Evolutionary conservation across 1,140 invertebrate genomes (phyloP).

Genomic region (Schlechtendalia chinensis): DNA sequence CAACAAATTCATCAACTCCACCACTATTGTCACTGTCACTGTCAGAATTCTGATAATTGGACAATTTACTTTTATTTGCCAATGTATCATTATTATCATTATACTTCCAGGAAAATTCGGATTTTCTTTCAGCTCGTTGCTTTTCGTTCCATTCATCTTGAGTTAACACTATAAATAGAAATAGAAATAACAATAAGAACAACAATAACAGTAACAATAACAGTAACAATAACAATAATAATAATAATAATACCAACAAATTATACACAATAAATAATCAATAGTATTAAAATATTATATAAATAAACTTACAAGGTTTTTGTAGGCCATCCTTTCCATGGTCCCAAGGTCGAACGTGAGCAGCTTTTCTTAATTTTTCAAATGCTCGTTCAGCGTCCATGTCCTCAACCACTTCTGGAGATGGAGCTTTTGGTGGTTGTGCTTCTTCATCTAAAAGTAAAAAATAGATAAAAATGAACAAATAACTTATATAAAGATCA

Average conservation of each 20-base stretch:
- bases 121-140: conserved; percentile 65
- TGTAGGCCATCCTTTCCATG: conserved; percentile 60
- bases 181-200: not conserved
- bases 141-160: conserved; percentile 79
- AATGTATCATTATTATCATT: not conserved
- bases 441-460: conserved; percentile 27
- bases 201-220: not conserved
- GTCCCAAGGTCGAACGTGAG: conserved; percentile 67
- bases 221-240: not conserved
- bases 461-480: not conserved
- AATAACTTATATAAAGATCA: too few relatives aligned
- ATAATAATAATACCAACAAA: not conserved
- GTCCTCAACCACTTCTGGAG: conserved; percentile 29
- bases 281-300: not conserved
- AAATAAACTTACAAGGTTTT: conserved; percentile 51
- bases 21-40: not conserved
- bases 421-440: not conserved
- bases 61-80: not conserved
- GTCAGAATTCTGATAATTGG: not conserved
- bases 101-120: conserved; percentile 67
- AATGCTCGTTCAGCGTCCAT: conserved; percentile 33
- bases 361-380: conserved; percentile 50
- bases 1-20: conserved; percentile 43
- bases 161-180: conserved; percentile 60
- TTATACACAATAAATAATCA: not conserved